Conservation (phyloP, 2,797 vertebrate species). For the Novumbra hubbsi region DNA sequence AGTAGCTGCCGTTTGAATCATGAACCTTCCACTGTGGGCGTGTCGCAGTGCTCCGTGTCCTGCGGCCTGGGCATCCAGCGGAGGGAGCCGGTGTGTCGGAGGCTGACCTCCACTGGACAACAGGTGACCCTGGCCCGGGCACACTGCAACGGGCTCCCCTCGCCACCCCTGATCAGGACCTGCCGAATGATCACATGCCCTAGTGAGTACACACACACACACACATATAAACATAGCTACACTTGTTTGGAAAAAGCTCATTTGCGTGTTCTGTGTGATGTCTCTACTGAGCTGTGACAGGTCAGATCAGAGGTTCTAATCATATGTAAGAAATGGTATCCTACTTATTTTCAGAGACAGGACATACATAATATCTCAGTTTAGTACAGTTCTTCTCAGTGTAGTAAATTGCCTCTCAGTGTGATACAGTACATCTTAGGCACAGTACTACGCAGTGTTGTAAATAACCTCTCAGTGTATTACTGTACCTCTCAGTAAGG, state of each 20-base stretch:
- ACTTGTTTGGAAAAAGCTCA: neutral
- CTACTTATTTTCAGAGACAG: neutral
- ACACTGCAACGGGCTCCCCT: conserved; percentile 68
- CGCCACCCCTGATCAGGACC: conserved; percentile 73
- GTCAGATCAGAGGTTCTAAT: neutral
- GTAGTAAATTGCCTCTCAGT: too few relatives aligned
- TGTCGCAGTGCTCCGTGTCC: conserved; percentile 84
- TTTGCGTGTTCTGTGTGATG: conserved; percentile 3
- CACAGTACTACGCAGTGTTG: too few relatives aligned
- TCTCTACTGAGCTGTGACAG: conserved; percentile 10
- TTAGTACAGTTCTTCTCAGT: too few relatives aligned
- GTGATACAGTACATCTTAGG: too few relatives aligned
- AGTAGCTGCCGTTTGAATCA: too few relatives aligned
- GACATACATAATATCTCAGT: too few relatives aligned
- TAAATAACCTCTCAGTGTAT: too few relatives aligned
- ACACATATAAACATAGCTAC: conserved; percentile 2
- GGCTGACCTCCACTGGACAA: conserved; percentile 73
- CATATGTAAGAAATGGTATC: neutral
- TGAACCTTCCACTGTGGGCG: conserved; percentile 4
- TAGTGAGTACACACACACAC: conserved; percentile 73
- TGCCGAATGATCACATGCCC: conserved; percentile 82
- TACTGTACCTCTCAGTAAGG: too few relatives aligned
- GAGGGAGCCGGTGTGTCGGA: conserved; percentile 77
- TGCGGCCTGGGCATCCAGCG: conserved; percentile 86
- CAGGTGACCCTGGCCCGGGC: conserved; percentile 67